Evolutionary conservation across 2,888 invertebrate species (phyloP).

Genomic region (Fragum whitleyi): DNA sequence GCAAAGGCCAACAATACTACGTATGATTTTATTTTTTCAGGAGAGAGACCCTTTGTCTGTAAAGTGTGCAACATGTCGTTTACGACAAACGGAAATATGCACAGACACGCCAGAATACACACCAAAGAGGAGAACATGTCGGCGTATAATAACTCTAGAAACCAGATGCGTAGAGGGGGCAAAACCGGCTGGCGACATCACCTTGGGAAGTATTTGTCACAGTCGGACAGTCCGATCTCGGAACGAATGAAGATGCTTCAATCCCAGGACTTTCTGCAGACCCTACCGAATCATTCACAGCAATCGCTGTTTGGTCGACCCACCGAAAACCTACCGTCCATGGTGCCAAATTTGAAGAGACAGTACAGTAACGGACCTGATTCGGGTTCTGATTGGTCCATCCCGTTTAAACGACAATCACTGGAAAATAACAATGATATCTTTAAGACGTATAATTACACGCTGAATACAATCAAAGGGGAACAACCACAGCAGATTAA

Average conservation of each 20-base stretch:
- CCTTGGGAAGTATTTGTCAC: conserved; percentile 47
- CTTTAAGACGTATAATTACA: conserved; percentile 16
- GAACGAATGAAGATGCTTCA: conserved; percentile 49
- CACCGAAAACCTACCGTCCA: conserved; percentile 39
- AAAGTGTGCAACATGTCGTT: conserved; percentile 92
- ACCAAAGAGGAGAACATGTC: conserved; percentile 82
- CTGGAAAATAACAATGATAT: conserved; percentile 44
- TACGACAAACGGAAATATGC: conserved; percentile 95
- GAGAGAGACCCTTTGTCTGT: conserved; percentile 93
- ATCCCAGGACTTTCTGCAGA: conserved; percentile 45
- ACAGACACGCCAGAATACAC: conserved; percentile 92
- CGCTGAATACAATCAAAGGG: conserved; percentile 23
- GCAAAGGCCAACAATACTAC: no score
- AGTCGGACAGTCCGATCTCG: conserved; percentile 52
- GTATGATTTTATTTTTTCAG: conserved; percentile 81
- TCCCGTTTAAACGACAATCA: conserved; percentile 58
- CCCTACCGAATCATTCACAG: conserved; percentile 60
- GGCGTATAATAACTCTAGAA: conserved; percentile 44
- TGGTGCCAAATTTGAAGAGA: conserved; percentile 65
- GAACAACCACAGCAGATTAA: conserved; percentile 29
- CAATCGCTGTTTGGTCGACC: conserved; percentile 62
- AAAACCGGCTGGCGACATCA: conserved; percentile 65
- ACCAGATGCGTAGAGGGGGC: conserved; percentile 55
- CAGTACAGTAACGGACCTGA: conserved; percentile 58
- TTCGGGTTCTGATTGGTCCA: conserved; percentile 58